phyloP scores from a whole-genome alignment of 2,113 vertebrate genomes.

The Pogona vitticeps region DNA sequence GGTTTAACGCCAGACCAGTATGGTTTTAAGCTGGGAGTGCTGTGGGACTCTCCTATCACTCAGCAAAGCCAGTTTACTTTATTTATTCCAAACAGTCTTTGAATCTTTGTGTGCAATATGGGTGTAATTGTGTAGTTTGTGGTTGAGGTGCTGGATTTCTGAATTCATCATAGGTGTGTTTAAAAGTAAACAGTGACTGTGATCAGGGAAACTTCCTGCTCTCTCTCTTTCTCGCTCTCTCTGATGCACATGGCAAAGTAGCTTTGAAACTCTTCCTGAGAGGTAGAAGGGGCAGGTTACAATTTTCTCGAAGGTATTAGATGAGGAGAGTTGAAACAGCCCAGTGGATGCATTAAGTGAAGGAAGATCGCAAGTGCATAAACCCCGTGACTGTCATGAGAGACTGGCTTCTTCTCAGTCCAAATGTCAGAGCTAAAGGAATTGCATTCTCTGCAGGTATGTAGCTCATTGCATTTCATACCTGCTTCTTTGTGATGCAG shows the following conservation, averaged over 20 bases:
- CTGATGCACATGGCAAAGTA: background rate
- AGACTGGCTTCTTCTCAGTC: rapidly evolving
- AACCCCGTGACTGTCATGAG: background rate
- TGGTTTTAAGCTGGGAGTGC: background rate
- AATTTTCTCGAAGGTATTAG: background rate
- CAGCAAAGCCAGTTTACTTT: background rate
- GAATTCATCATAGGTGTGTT: background rate
- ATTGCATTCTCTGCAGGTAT: background rate
- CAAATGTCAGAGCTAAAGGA: conserved; percentile 17
- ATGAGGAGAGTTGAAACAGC: background rate
- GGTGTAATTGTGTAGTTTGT: too few relatives aligned
- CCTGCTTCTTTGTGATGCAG: background rate
- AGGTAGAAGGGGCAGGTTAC: background rate
- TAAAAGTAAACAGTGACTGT: background rate
- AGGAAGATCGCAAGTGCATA: background rate
- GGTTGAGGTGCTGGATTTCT: background rate
- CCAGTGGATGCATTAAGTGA: background rate
- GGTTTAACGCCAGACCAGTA: too few relatives aligned
- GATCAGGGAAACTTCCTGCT: background rate
- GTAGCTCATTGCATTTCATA: background rate
- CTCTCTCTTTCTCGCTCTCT: background rate
- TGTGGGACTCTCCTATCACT: background rate
- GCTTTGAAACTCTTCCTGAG: background rate
- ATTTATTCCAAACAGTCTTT: background rate
- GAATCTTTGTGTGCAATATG: too few relatives aligned